Evolutionary conservation across 2,888 invertebrate genomes (phyloP).

Genomic region (Caenorhabditis sp.): DNA sequence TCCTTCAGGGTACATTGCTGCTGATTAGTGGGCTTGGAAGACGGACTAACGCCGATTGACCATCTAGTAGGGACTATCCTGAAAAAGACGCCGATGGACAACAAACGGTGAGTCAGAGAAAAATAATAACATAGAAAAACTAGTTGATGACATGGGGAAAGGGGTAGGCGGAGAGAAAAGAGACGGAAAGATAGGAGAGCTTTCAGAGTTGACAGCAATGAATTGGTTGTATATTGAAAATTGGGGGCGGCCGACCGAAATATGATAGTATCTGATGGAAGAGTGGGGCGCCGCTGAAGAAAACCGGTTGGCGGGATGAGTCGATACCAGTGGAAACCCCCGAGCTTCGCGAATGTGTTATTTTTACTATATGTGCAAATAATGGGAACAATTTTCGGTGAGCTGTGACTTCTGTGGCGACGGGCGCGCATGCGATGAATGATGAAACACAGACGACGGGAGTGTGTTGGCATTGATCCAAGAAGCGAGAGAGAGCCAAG

Average conservation of each 20-base stretch:
- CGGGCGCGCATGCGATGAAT: slow-evolving; percentile 18
- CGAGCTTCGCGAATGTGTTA: slow-evolving; percentile 8
- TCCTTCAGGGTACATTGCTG: slow-evolving; percentile 50
- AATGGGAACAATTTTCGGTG: slow-evolving; percentile 25
- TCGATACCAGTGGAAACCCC: slow-evolving; percentile 7
- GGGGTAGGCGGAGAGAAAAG: not conserved
- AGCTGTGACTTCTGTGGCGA: slow-evolving; percentile 2
- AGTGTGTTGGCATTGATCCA: slow-evolving; percentile 58
- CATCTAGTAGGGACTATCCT: slow-evolving; percentile 48
- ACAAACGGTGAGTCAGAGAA: slow-evolving; percentile 36
- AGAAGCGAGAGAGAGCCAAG: slow-evolving; percentile 33
- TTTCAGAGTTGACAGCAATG: slow-evolving; percentile 5
- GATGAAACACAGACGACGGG: slow-evolving; percentile 47
- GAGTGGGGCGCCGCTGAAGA: slow-evolving; percentile 4
- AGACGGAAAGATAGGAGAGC: slow-evolving; percentile 7
- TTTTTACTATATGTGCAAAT: slow-evolving; percentile 40
- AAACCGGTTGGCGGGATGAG: slow-evolving; percentile 34
- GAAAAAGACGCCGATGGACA: slow-evolving; percentile 18
- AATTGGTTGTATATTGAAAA: slow-evolving; percentile 35
- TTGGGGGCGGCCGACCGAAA: slow-evolving; percentile 8
- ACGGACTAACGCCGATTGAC: slow-evolving; percentile 7
- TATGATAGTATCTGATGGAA: slow-evolving; percentile 31
- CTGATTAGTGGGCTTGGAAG: not conserved
- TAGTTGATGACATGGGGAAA: slow-evolving; percentile 2
- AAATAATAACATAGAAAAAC: slow-evolving; percentile 6